phyloP scores from a whole-genome alignment of 2,797 vertebrate genomes.

The Pipistrellus pygmaeus region DNA sequence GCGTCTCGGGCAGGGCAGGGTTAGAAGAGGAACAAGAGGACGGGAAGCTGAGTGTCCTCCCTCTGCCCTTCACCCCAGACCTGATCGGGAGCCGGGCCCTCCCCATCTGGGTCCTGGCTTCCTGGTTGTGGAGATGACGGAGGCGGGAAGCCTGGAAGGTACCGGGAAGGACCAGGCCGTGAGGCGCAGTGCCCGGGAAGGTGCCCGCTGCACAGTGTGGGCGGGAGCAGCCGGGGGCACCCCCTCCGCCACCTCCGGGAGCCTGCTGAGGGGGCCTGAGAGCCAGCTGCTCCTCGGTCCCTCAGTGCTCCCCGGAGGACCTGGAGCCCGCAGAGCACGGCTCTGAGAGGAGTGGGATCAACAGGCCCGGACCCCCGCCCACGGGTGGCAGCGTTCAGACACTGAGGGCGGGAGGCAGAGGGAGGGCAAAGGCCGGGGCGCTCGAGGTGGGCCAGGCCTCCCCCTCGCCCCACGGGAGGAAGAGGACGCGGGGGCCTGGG shows the following conservation, averaged over 20 bases:
- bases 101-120: background rate
- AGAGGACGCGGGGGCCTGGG: background rate
- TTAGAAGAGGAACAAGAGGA: background rate
- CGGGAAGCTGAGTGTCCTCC: background rate
- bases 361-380: background rate
- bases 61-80: background rate
- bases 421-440: background rate
- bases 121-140: background rate
- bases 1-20: background rate
- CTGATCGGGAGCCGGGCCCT: background rate
- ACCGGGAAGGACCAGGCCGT: background rate
- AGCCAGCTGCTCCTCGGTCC: background rate
- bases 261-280: background rate
- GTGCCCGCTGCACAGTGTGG: background rate
- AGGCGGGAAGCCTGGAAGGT: accelerated
- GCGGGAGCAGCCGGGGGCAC: too few relatives aligned
- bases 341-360: background rate
- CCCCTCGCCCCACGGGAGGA: background rate
- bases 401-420: background rate
- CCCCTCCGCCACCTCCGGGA: background rate
- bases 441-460: background rate
- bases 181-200: background rate
- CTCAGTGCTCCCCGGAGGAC: background rate
- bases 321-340: background rate
- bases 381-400: background rate